phyloP scores from a whole-genome alignment of 2,888 invertebrate species.

The Carterocephalus palaemon region DNA sequence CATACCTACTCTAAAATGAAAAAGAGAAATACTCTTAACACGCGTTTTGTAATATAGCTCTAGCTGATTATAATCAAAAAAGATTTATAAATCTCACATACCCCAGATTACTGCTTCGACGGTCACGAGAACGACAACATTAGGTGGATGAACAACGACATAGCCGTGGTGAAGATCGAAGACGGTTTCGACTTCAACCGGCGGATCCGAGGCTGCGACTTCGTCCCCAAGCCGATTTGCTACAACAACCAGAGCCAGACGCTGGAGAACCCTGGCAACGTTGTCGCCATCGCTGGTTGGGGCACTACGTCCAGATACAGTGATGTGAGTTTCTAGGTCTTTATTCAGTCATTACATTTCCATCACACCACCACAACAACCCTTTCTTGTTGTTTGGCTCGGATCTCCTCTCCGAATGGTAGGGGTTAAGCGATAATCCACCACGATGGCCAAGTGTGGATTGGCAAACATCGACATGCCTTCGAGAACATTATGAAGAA shows the following conservation, averaged over 20 bases:
- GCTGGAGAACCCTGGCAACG: slow-evolving; percentile 56
- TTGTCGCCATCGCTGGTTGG: slow-evolving; percentile 60
- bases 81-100: background rate
- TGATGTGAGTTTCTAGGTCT: slow-evolving; percentile 57
- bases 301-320: slow-evolving; percentile 58
- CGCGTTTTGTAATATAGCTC: too few relatives aligned
- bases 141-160: slow-evolving; percentile 70
- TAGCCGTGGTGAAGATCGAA: slow-evolving; percentile 63
- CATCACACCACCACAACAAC: too few relatives aligned
- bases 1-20: too few relatives aligned
- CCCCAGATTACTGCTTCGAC: slow-evolving; percentile 61
- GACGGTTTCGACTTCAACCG: slow-evolving; percentile 63
- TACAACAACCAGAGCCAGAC: slow-evolving; percentile 64
- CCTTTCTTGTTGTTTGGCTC: too few relatives aligned
- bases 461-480: too few relatives aligned
- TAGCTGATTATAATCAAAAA: too few relatives aligned
- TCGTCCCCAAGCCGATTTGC: slow-evolving; percentile 58
- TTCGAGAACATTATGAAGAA: too few relatives aligned
- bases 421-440: too few relatives aligned
- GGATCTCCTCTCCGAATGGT: too few relatives aligned
- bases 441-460: too few relatives aligned
- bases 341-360: too few relatives aligned
- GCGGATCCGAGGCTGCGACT: slow-evolving; percentile 59
- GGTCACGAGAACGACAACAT: slow-evolving; percentile 68
- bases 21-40: too few relatives aligned